These are phyloP conservation scores for Andricus grossulariae DNA, from an alignment of 1,140 invertebrate genomes.

Conservation along the genomic window DNA sequence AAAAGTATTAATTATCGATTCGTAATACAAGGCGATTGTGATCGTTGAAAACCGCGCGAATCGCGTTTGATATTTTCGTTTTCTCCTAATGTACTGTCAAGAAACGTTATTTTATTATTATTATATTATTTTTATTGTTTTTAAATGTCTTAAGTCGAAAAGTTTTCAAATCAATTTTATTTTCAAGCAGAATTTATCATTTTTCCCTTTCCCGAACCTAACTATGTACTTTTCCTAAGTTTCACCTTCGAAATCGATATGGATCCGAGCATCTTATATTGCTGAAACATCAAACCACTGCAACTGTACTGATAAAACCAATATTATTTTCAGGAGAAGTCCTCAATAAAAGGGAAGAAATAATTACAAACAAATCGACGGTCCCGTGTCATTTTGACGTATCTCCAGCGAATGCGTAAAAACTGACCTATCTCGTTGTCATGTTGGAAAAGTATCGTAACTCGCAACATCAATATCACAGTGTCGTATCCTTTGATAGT, in stretches of 20 bases:
- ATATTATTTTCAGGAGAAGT: slow-evolving; percentile 7
- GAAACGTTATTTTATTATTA: slow-evolving; percentile 28
- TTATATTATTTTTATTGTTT: slow-evolving; percentile 29
- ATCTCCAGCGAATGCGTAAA: too few relatives aligned
- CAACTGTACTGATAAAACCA: slow-evolving; percentile 16
- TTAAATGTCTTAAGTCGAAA: slow-evolving; percentile 24
- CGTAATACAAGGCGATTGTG: slow-evolving; percentile 18
- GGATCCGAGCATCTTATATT: slow-evolving; percentile 4
- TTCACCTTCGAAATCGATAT: background rate
- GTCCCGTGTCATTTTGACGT: too few relatives aligned
- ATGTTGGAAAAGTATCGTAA: too few relatives aligned
- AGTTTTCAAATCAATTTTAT: slow-evolving; percentile 28
- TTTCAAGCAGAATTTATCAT: slow-evolving; percentile 28
- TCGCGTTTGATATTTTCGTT: slow-evolving; percentile 23
- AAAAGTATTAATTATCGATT: slow-evolving; percentile 28
- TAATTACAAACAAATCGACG: background rate
- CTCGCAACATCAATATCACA: too few relatives aligned
- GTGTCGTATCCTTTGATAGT: too few relatives aligned
- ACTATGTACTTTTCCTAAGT: background rate
- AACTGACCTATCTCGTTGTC: too few relatives aligned
- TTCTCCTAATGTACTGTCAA: slow-evolving; percentile 15
- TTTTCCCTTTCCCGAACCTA: background rate
- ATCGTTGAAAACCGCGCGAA: slow-evolving; percentile 1
- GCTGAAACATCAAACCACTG: background rate
- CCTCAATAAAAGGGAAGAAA: slow-evolving; percentile 2